phyloP scores from a whole-genome alignment of 2,113 vertebrate genomes.

The Grus americana region DNA sequence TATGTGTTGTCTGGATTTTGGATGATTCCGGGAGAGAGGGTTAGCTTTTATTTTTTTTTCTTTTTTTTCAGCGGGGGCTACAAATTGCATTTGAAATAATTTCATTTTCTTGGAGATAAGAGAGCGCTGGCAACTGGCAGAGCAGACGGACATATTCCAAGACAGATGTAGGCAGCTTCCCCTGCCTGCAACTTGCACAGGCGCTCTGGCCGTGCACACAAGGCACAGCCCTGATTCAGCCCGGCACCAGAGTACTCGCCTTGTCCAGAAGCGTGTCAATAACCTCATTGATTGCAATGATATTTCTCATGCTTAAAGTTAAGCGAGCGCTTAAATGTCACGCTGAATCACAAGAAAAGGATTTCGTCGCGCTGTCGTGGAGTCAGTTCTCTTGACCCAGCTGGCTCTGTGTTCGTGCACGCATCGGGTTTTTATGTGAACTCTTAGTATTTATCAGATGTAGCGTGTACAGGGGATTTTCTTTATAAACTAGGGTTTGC shows the following conservation, averaged over 20 bases:
- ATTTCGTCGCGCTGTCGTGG: fast-evolving
- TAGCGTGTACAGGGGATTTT: neutral
- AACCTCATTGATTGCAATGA: neutral
- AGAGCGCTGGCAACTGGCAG: neutral
- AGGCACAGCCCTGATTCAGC: neutral
- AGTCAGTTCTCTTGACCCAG: neutral
- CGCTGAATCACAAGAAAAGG: neutral
- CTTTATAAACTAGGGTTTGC: neutral
- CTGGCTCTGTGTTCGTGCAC: neutral
- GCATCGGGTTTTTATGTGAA: fast-evolving
- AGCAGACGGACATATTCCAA: fast-evolving
- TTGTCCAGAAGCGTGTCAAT: neutral
- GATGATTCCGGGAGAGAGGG: neutral
- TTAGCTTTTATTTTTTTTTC: neutral
- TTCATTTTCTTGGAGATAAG: neutral
- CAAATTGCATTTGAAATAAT: conserved; percentile 51
- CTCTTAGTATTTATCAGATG: neutral
- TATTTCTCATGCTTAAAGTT: neutral
- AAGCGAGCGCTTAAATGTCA: neutral
- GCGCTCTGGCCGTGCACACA: fast-evolving
- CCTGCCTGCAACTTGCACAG: neutral
- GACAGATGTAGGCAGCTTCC: neutral
- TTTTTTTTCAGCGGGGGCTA: neutral
- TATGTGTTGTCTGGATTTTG: conserved; percentile 11
- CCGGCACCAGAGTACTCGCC: neutral